Conservation (phyloP, 1,140 invertebrate species). For the Drosophila jambulina region DNA sequence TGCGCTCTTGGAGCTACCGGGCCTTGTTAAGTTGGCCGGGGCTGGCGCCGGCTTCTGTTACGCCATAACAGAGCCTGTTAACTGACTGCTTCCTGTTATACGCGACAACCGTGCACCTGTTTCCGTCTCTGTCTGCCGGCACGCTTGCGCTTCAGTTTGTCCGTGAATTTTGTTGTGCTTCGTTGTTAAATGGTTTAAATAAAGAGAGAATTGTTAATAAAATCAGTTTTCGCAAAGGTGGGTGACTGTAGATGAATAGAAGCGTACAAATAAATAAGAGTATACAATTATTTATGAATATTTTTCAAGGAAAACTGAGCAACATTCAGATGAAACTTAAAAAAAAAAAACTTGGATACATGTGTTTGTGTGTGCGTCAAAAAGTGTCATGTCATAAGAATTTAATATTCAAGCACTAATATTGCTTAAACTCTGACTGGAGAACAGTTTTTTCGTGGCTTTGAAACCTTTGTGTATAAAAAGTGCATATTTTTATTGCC, state of each 20-base stretch:
- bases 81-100: slow-evolving; percentile 6
- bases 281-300: neutral
- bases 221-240: neutral
- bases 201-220: slow-evolving; percentile 2
- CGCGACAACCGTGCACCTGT: neutral
- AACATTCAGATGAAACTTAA: neutral
- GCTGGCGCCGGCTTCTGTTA: slow-evolving; percentile 82
- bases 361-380: neutral
- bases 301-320: too few species aligned
- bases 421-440: neutral
- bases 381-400: neutral
- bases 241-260: neutral
- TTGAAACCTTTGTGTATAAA: neutral
- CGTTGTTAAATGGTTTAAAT: neutral
- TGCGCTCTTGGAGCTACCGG: slow-evolving; percentile 58
- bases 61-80: slow-evolving; percentile 61
- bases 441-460: neutral
- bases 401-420: neutral
- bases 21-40: slow-evolving; percentile 64
- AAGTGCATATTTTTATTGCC: too few species aligned
- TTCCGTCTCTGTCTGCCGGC: neutral
- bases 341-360: too few species aligned
- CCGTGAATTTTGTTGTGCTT: neutral
- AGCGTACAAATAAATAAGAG: neutral
- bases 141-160: slow-evolving; percentile 1